Evolutionary conservation across 2,888 invertebrate genomes (phyloP).

Genomic region (Melinaea marsaeus): DNA sequence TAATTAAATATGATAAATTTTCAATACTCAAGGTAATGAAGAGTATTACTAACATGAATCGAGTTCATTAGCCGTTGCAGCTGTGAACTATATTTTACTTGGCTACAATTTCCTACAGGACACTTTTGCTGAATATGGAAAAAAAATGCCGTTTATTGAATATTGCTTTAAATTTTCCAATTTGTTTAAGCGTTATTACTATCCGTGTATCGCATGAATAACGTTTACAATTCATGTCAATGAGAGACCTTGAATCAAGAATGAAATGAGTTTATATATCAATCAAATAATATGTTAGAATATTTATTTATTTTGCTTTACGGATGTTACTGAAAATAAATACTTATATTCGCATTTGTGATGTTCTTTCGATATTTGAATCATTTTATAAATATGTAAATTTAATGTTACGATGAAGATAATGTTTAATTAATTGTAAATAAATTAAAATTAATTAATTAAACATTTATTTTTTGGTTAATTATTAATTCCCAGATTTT

Average conservation of each 20-base stretch:
- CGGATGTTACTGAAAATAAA: no score
- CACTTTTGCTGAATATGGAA: conserved; percentile 58
- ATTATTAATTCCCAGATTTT: conserved; percentile 4
- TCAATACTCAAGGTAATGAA: conserved; percentile 54
- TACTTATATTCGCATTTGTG: no score
- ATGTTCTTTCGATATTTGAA: no score
- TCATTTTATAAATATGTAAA: no score
- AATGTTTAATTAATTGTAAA: no score
- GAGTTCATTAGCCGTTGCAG: conserved; percentile 66
- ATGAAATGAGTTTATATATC: no score
- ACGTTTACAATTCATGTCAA: not conserved
- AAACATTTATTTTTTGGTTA: not conserved
- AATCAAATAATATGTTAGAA: no score
- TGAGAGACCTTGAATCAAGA: no score
- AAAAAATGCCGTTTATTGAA: conserved; percentile 35
- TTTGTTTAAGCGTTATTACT: not conserved
- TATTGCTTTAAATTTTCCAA: conserved; percentile 9
- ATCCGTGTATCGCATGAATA: not conserved
- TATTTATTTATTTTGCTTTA: no score
- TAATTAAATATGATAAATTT: conserved; percentile 26
- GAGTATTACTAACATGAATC: conserved; percentile 65
- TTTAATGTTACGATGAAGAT: no score
- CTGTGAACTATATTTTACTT: conserved; percentile 63
- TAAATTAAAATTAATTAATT: no score
- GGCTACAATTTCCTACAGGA: conserved; percentile 56